Evolutionary conservation across 2,888 invertebrate genomes (phyloP), one percentile per base, ranked within the genome.

Genomic region (Sphaeridia pumilis): DNA sequence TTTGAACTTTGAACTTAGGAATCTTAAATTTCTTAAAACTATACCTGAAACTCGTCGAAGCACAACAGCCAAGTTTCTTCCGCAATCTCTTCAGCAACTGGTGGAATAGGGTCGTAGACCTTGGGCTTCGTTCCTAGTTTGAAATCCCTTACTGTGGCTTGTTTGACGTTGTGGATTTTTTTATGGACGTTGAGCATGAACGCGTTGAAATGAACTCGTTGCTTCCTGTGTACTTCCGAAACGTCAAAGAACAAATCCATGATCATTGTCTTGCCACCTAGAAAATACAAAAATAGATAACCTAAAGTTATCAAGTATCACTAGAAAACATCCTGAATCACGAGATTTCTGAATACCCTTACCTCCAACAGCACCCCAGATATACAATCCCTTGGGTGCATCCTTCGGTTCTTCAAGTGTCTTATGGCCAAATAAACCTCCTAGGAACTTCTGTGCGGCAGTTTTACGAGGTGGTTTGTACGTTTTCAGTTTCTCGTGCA

Each of bases 101-200:
- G 87, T 24, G 86, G 84, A 56, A 98, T 95, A 0, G 97, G 95
- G 73, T 98, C 97, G 71, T 87, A 93, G 0, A 84, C 80, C 64
- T 78, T 75, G 1, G 76, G 74, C 65, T 81, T 81, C 14, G 76
- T 75, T 46, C 58, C 54, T 46, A 51, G 45, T 25, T 71, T 72
- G 49, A 70, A 68, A 56, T 76, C 74, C 27, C 75, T 71, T n/a
- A 76, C 70, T 22, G 71, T 72, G 14, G 62, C 64, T 65, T 78
- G 75, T 71, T 95, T 97, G 1, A 87, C 77, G 59, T 82, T 80
- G 68, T 94, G 93, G 67, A 94, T 89, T 67, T 82, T 80, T 55
- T 79, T 77, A 72, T 98, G 98, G 10, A 98, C 89, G 69, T 92
- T 87, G 42, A 88, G 77, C 98, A 98, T 99, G 70, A 98, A 98